Evolutionary conservation across 2,888 invertebrate species (phyloP).

Genomic region (Eucriotettix oculatus): DNA sequence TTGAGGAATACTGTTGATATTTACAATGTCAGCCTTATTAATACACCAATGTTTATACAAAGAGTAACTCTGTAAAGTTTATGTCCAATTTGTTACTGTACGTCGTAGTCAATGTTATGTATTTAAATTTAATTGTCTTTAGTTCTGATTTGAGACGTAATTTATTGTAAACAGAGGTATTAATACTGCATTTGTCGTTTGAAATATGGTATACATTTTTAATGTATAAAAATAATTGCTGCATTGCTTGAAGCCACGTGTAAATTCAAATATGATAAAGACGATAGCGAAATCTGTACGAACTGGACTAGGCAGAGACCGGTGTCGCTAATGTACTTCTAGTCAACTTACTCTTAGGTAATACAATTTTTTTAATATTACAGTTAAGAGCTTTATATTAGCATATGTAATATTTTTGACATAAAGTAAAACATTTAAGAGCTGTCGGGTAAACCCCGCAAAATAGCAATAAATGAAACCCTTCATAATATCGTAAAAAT

Average conservation of each 20-base stretch:
- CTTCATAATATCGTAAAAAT: background rate
- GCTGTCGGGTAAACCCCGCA: background rate
- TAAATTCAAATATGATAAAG: too few species aligned
- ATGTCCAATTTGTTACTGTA: background rate
- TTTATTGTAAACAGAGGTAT: too few species aligned
- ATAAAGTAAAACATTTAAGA: background rate
- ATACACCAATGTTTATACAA: conserved; percentile 11
- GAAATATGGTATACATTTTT: too few species aligned
- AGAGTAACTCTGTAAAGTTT: background rate
- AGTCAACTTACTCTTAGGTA: background rate
- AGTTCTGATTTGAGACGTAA: too few species aligned
- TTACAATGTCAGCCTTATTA: conserved; percentile 7
- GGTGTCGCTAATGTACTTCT: background rate
- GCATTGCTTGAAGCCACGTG: too few species aligned
- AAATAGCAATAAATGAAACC: background rate
- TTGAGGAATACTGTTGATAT: too few species aligned
- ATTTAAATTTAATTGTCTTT: too few species aligned
- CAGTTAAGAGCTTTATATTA: background rate
- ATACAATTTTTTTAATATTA: background rate
- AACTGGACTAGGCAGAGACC: too few species aligned
- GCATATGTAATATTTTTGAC: background rate
- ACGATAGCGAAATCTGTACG: too few species aligned
- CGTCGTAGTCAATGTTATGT: background rate
- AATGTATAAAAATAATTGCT: too few species aligned
- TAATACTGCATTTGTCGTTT: too few species aligned